These are phyloP conservation scores for Xanthorhoe designata DNA, from an alignment of 2,888 invertebrate species.

Conservation along the genomic window DNA sequence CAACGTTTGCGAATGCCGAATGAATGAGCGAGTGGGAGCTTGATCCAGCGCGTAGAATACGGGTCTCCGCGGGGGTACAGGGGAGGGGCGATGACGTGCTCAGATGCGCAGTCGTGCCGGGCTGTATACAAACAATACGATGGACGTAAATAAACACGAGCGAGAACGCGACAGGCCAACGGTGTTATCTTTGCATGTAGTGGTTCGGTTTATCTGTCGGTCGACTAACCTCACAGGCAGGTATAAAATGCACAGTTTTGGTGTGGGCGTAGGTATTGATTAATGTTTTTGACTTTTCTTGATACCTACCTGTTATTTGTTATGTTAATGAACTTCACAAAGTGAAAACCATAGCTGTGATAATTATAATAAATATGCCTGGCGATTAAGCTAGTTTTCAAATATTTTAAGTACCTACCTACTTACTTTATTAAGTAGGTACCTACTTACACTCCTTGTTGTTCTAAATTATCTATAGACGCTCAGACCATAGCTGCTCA, in stretches of 20 bases:
- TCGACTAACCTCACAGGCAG: constrained; percentile 19
- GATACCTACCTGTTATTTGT: background rate
- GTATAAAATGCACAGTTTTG: constrained; percentile 1
- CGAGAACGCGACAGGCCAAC: constrained; percentile 72
- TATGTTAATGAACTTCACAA: background rate
- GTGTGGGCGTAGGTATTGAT: background rate
- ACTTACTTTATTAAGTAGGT: too few species aligned
- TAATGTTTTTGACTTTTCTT: background rate
- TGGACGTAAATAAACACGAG: constrained; percentile 85
- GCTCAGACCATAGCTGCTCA: too few species aligned
- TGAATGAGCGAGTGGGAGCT: constrained; percentile 81
- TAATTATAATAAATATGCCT: too few species aligned
- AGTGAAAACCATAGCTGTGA: background rate
- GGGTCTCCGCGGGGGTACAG: constrained; percentile 69
- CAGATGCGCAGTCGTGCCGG: constrained; percentile 84
- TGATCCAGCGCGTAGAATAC: constrained; percentile 76
- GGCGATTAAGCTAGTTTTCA: too few species aligned
- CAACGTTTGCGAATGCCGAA: constrained; percentile 82
- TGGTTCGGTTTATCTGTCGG: constrained; percentile 18
- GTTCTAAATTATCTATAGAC: too few species aligned
- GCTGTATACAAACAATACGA: constrained; percentile 85
- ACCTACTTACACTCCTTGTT: too few species aligned
- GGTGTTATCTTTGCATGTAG: constrained; percentile 75
- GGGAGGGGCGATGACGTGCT: constrained; percentile 76
- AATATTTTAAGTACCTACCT: too few species aligned